Conservation (phyloP, 2,113 vertebrate species). For the Choloepus hoffmanni region DNA sequence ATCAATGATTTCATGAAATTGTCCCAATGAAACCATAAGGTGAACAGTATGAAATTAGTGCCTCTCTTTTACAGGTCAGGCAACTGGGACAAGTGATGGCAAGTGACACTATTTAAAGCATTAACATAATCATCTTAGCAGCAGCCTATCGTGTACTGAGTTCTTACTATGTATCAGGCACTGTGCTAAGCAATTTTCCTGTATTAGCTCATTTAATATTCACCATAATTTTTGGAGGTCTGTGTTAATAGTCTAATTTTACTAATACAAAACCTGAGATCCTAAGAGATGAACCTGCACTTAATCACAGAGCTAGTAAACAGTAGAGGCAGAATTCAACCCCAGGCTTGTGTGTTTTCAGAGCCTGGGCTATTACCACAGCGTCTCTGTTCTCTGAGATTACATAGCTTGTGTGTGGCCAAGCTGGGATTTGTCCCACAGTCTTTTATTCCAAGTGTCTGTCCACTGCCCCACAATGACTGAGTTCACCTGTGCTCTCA, state of each 20-base stretch:
- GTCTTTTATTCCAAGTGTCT: not conserved
- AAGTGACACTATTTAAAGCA: not conserved
- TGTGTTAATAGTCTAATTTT: not conserved
- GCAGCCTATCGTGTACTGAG: not conserved
- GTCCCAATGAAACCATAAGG: not conserved
- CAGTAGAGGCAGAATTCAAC: not conserved
- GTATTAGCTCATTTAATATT: not conserved
- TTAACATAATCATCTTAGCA: not conserved
- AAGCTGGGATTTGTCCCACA: not conserved
- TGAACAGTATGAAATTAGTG: not conserved
- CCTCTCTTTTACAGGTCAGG: not conserved
- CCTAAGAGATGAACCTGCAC: not conserved
- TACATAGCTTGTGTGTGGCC: not conserved
- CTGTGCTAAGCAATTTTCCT: not conserved
- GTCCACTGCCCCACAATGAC: not conserved
- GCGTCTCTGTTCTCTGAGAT: not conserved
- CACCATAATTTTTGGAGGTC: not conserved
- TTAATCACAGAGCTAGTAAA: not conserved
- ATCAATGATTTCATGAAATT: not conserved
- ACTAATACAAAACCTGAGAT: conserved; percentile 17
- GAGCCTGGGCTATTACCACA: not conserved
- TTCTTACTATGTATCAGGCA: not conserved
- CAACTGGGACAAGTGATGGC: not conserved
- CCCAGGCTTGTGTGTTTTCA: not conserved
- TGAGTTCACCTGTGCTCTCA: not conserved